These are phyloP conservation scores for Petrophora chlorosata DNA, from an alignment of 2,888 invertebrate genomes.

Conservation along the genomic window DNA sequence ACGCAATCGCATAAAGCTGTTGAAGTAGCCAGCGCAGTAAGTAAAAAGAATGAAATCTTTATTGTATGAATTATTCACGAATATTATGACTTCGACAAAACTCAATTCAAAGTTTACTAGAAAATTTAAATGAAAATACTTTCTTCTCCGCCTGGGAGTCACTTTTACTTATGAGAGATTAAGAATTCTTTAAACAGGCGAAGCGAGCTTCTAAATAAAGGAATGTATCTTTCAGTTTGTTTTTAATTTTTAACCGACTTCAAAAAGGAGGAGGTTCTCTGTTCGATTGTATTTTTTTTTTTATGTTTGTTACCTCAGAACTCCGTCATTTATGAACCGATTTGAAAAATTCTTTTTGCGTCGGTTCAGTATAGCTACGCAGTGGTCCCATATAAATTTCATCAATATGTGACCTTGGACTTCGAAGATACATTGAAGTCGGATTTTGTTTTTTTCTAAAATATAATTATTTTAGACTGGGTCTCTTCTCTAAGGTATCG, in stretches of 20 bases:
- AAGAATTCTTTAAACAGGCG: conserved; percentile 54
- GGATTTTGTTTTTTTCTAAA: too few species aligned
- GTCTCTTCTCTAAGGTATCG: conserved; percentile 4
- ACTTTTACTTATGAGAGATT: conserved; percentile 61
- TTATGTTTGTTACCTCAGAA: too few species aligned
- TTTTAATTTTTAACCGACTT: conserved; percentile 28
- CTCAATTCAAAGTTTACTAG: conserved; percentile 64
- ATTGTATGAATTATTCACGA: conserved; percentile 54
- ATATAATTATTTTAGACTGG: too few species aligned
- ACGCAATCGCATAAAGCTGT: background rate
- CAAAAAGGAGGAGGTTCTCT: too few species aligned
- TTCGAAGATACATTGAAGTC: too few species aligned
- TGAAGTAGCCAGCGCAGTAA: conserved; percentile 7
- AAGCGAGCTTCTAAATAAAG: conserved; percentile 40
- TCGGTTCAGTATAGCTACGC: too few species aligned
- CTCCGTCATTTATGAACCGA: too few species aligned
- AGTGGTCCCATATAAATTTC: too few species aligned
- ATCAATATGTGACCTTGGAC: too few species aligned
- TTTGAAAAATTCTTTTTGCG: too few species aligned
- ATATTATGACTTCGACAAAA: conserved; percentile 63
- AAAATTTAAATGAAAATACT: conserved; percentile 67
- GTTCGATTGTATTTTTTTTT: too few species aligned
- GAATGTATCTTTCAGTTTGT: conserved; percentile 32
- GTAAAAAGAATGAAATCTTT: conserved; percentile 42
- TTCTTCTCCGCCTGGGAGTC: conserved; percentile 56